phyloP scores from a whole-genome alignment of 1,140 invertebrate genomes.

The Agraylea sexmaculata region DNA sequence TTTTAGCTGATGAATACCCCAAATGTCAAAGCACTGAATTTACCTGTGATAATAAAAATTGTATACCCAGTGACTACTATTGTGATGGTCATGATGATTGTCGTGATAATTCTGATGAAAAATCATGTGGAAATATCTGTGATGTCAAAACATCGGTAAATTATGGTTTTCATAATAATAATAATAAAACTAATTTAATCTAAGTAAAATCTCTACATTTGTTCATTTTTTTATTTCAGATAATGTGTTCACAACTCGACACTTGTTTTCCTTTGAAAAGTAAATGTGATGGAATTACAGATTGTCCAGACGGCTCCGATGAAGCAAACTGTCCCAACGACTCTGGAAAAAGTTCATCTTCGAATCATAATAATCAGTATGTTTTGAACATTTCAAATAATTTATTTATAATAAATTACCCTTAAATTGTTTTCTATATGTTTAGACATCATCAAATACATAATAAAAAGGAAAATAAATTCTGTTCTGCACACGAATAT shows the following conservation, averaged over 20 bases:
- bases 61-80: conserved; percentile 54
- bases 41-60: conserved; percentile 56
- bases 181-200: too few relatives aligned
- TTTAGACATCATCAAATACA: conserved; percentile 23
- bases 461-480: conserved; percentile 16
- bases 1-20: conserved; percentile 42
- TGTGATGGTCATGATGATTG: conserved; percentile 67
- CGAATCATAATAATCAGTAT: conserved; percentile 11
- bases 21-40: conserved; percentile 55
- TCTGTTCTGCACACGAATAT: conserved; percentile 44
- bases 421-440: conserved; percentile 2
- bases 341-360: conserved; percentile 21
- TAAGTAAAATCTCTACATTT: too few relatives aligned
- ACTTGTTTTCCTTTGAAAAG: conserved; percentile 60
- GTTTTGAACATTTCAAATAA: conserved; percentile 1
- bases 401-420: background rate
- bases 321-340: conserved; percentile 38
- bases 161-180: background rate
- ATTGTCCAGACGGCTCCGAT: conserved; percentile 66
- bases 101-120: conserved; percentile 55
- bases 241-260: conserved; percentile 50
- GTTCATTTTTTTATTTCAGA: conserved; percentile 27
- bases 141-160: conserved; percentile 17
- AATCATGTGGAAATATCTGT: conserved; percentile 20
- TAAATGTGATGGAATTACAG: conserved; percentile 60